Evolutionary conservation across 1,140 invertebrate species (phyloP).

Genomic region (Pygmarrhopalites habei): DNA sequence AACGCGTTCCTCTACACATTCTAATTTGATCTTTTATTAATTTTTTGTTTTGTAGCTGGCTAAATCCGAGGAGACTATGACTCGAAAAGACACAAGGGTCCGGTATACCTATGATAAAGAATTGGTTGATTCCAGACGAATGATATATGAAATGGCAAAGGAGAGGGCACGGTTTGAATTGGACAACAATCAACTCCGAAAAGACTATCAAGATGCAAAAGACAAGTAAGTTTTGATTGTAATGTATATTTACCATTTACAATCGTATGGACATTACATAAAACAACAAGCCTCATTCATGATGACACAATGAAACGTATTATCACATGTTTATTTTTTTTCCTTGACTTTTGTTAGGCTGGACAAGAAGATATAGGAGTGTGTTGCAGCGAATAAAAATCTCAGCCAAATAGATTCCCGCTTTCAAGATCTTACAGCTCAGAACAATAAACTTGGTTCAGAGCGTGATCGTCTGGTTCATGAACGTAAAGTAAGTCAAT

Average conservation of each 20-base stretch:
- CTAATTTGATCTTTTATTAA: no score
- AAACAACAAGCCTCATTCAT: no score
- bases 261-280: no score
- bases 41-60: conserved; percentile 40
- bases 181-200: conserved; percentile 70
- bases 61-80: conserved; percentile 60
- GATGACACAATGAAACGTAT: no score
- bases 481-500: conserved; percentile 64
- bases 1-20: no score
- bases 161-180: conserved; percentile 87
- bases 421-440: no score
- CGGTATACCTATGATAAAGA: conserved; percentile 89
- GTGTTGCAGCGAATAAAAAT: conserved; percentile 61
- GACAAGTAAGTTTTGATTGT: conserved; percentile 65
- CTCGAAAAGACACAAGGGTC: conserved; percentile 76
- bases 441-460: no score
- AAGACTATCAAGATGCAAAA: conserved; percentile 76
- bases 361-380: conserved; percentile 75
- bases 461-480: conserved; percentile 72
- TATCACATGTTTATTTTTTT: no score
- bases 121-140: conserved; percentile 71
- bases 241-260: no score
- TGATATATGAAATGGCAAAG: conserved; percentile 80
- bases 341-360: conserved; percentile 53
- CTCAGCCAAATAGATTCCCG: no score